Base-by-base conservation (phyloP, 2,888 invertebrate genomes). In the Cosmorhoe ocellata region DNA sequence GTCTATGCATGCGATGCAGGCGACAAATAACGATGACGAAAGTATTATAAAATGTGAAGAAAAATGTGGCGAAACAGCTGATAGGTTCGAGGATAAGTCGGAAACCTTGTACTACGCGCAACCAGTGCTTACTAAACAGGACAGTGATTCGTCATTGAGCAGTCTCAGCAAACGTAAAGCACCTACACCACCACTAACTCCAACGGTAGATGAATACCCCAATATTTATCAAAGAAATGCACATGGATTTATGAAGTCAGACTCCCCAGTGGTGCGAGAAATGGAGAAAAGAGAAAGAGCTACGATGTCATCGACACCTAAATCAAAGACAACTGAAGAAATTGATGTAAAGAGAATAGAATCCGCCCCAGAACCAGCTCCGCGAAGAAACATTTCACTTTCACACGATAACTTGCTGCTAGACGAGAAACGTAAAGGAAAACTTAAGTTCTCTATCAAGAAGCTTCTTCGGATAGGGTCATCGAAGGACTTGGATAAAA, bases 401-500 rank as follows among this genome's bases (percentile, higher is more conserved):
- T 95, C 95, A 0, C 95, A 94, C 56, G 95, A 96, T 66, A 95
- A 94, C 71, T 80, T 96, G 49, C 76, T 91, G 0, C 66, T 90
- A 47, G 91, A 90, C 51, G 89, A 91, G 8, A 94, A 95, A 76
- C 93, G 95, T 40, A 94, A 95, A 72, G 92, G 93, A 7, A 91
- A 92, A 66, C 89, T 92, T 1, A 93, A 95, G 64, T 96, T 96
- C 74, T 97, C 96, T 0, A 91, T 97, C 36, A 95, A 96, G 71
- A 96, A 96, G 73, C 93, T 97, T 59, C 83, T 97, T 22, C 91
- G 96, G 49, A 95, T 97, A 89, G 95, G 95, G 13, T 93, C 92
- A 2, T 93, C 92, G 47, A 95, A 94, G 71, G 95, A 95, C 64
- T 86, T 93, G 24, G 92, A 92, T 49, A 93, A 94, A 55, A 91